phyloP scores from a whole-genome alignment of 2,888 invertebrate species.

The Ochlodes sylvanus region DNA sequence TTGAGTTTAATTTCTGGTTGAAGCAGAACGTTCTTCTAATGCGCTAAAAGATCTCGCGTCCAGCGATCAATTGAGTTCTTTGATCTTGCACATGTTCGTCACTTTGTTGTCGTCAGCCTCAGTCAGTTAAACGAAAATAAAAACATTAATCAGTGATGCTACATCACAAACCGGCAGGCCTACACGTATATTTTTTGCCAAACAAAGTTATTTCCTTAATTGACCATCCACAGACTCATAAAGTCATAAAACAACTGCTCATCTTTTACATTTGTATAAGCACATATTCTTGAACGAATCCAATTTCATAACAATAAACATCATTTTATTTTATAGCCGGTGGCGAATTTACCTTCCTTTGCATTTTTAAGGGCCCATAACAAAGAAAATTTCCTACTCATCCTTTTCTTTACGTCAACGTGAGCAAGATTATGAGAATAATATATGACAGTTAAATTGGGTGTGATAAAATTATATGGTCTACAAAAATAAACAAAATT shows the following conservation, averaged over 20 bases:
- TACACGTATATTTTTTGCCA: not conserved
- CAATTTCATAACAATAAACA: constrained; percentile 30
- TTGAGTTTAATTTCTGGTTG: too few species aligned
- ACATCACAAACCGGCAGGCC: not conserved
- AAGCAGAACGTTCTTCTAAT: too few species aligned
- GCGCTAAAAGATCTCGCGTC: too few species aligned
- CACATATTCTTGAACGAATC: constrained; percentile 2
- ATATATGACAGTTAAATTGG: constrained; percentile 11
- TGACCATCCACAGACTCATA: not conserved
- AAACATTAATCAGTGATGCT: too few species aligned
- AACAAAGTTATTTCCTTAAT: not conserved
- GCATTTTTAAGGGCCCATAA: constrained; percentile 21
- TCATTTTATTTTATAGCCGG: constrained; percentile 21
- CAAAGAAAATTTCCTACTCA: constrained; percentile 17
- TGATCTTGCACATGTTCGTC: too few species aligned
- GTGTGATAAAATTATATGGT: constrained; percentile 3
- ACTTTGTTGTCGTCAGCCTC: too few species aligned
- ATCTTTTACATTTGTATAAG: not conserved
- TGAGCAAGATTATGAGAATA: constrained; percentile 10
- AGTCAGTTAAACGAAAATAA: too few species aligned
- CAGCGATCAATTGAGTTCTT: too few species aligned
- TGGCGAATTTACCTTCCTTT: constrained; percentile 28
- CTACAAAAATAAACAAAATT: not conserved
- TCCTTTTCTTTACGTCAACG: constrained; percentile 28
- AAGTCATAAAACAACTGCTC: not conserved